Percentiles rank a stretch among this genome's conserved stretches.
phyloP scores from a whole-genome alignment of 2,888 invertebrate genomes.

The Erebia palarica region DNA sequence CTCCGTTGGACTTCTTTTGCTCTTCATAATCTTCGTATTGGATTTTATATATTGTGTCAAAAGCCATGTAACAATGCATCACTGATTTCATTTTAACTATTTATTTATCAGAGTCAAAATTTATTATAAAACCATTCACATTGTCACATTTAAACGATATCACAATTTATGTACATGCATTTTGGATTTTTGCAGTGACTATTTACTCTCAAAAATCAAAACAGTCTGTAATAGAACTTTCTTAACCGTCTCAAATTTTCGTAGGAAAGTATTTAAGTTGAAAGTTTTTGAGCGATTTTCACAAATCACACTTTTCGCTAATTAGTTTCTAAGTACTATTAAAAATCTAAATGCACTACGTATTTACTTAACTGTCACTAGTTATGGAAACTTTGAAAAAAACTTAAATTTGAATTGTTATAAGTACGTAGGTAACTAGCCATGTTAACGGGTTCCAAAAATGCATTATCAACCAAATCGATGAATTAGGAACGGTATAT shows the following conservation, averaged over 20 bases:
- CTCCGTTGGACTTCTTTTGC: slow-evolving; percentile 60
- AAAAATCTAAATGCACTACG: too few relatives aligned
- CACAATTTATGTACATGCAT: background rate
- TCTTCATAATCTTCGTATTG: slow-evolving; percentile 36
- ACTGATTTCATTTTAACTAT: slow-evolving; percentile 22
- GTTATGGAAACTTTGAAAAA: too few relatives aligned
- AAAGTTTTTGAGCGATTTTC: too few relatives aligned
- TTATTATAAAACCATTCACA: background rate
- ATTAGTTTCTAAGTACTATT: too few relatives aligned
- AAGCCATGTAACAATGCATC: slow-evolving; percentile 21
- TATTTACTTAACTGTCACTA: too few relatives aligned
- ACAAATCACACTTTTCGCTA: too few relatives aligned
- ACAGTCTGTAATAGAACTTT: too few relatives aligned
- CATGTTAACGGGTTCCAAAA: background rate
- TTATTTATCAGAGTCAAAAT: background rate
- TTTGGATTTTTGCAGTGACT: background rate
- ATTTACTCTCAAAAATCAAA: background rate
- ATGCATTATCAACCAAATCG: background rate
- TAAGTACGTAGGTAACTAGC: background rate
- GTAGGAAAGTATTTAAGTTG: too few relatives aligned
- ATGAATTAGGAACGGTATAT: background rate
- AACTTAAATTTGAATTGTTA: background rate
- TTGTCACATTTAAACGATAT: background rate
- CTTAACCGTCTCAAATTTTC: too few relatives aligned
- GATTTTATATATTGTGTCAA: background rate